Conservation (phyloP, 2,888 invertebrate species). For the Nowickia ferox region DNA sequence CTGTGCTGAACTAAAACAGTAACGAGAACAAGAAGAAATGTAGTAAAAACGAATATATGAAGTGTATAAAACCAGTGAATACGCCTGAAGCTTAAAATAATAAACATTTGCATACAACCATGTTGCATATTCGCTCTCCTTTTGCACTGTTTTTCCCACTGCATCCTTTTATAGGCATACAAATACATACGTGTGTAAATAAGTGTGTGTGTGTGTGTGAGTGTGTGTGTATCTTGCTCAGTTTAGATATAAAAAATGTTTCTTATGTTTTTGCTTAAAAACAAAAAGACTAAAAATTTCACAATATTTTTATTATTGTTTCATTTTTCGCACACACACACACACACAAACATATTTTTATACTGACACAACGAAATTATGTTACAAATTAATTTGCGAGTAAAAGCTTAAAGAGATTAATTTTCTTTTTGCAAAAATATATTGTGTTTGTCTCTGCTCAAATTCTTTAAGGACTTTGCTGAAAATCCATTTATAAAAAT, state of each 20-base stretch:
- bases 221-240: not conserved
- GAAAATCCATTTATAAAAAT: no score
- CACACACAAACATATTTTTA: not conserved
- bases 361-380: slow-evolving; percentile 38
- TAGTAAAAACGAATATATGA: slow-evolving; percentile 59
- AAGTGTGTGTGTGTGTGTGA: not conserved
- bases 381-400: slow-evolving; percentile 60
- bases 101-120: slow-evolving; percentile 68
- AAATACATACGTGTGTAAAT: not conserved
- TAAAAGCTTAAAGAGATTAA: slow-evolving; percentile 1
- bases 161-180: slow-evolving; percentile 10
- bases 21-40: slow-evolving; percentile 45
- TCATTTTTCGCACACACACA: slow-evolving; percentile 1
- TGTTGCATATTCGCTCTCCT: slow-evolving; percentile 26
- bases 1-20: slow-evolving; percentile 24
- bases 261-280: slow-evolving; percentile 13
- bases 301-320: slow-evolving; percentile 50
- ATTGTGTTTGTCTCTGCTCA: no score
- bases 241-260: slow-evolving; percentile 29
- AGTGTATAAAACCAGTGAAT: slow-evolving; percentile 69
- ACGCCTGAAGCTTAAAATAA: slow-evolving; percentile 65
- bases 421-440: not conserved
- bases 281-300: slow-evolving; percentile 32
- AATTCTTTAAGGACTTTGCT: no score
- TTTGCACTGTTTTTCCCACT: not conserved